Percentiles rank a stretch among this genome's conserved stretches.
These are phyloP conservation scores for Istiophorus platypterus DNA, from an alignment of 2,113 vertebrate genomes.

Conservation along the genomic window DNA sequence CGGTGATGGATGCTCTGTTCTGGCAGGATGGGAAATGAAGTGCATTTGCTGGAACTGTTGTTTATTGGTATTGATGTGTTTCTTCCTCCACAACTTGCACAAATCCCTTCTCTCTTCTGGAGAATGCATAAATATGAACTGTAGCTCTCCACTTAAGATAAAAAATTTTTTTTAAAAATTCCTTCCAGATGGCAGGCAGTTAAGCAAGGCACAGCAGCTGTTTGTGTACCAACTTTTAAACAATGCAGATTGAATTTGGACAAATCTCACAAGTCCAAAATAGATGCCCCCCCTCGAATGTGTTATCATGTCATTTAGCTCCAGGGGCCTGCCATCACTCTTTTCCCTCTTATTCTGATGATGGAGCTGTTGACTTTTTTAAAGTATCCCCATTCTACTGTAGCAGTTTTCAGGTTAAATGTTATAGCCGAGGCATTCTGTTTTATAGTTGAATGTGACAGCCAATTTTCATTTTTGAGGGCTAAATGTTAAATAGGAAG, in stretches of 20 bases:
- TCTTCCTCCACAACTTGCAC: conserved; percentile 35
- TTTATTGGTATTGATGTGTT: conserved; percentile 58
- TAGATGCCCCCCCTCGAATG: conserved; percentile 23
- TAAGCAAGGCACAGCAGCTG: conserved; percentile 34
- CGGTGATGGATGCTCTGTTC: conserved; percentile 28
- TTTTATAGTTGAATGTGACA: background rate
- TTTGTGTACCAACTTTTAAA: conserved; percentile 51
- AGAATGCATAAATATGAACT: conserved; percentile 28
- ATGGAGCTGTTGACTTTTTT: background rate
- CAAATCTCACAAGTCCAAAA: conserved; percentile 38
- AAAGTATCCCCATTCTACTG: background rate
- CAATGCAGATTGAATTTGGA: conserved; percentile 49
- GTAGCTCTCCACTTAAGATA: conserved; percentile 2
- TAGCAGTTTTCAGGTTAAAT: conserved; percentile 8
- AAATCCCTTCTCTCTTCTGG: conserved; percentile 18
- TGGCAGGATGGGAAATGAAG: conserved; percentile 45
- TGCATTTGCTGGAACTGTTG: conserved; percentile 52
- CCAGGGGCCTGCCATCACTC: background rate
- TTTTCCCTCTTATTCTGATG: conserved; percentile 1
- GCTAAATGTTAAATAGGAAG: conserved; percentile 37
- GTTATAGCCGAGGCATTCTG: background rate
- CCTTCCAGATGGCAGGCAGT: conserved; percentile 43
- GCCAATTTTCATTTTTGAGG: conserved; percentile 26
- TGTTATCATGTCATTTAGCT: conserved; percentile 7
- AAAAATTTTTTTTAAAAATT: background rate